Conservation (phyloP, 2,113 vertebrate genomes). For the Elgaria multicarinata region DNA sequence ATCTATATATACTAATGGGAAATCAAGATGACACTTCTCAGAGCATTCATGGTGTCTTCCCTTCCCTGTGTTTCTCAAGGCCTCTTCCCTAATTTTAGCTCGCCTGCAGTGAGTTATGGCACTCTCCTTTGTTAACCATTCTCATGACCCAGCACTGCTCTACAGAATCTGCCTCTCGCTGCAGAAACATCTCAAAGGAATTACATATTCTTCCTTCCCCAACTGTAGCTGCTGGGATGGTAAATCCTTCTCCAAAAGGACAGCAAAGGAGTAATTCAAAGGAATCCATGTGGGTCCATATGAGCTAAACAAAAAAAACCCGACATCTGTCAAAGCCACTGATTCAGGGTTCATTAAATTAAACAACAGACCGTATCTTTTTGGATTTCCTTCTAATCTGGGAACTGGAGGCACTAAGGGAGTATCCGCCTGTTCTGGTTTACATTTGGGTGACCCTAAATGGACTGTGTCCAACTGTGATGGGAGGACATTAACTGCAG, state of each 20-base stretch:
- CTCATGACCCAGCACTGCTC: conserved; percentile 67
- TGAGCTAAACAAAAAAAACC: conserved; percentile 59
- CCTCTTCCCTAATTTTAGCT: conserved; percentile 68
- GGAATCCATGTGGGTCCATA: conserved; percentile 73
- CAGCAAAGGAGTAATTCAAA: conserved; percentile 69
- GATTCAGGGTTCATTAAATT: conserved; percentile 25
- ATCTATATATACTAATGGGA: conserved; percentile 37
- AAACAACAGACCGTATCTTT: conserved; percentile 27
- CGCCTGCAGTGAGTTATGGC: conserved; percentile 66
- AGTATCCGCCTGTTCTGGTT: conserved; percentile 56
- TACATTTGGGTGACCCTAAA: conserved; percentile 65
- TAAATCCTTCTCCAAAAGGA: conserved; percentile 73
- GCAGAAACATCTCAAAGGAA: conserved; percentile 64
- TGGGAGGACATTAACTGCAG: conserved; percentile 77
- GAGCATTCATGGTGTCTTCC: conserved; percentile 67
- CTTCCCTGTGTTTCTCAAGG: conserved; percentile 69
- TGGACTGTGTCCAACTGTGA: conserved; percentile 61
- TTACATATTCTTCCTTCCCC: conserved; percentile 67
- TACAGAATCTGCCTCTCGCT: conserved; percentile 65
- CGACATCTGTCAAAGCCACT: conserved; percentile 72
- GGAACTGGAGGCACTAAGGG: conserved; percentile 44
- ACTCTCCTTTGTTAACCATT: conserved; percentile 66
- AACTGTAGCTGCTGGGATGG: conserved; percentile 67
- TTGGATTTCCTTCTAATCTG: conserved; percentile 61
- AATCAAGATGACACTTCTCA: conserved; percentile 54